Percentiles rank a stretch among this genome's conserved stretches.
Evolutionary conservation across 2,113 vertebrate genomes (phyloP).

Genomic region (Urocolius indicus): DNA sequence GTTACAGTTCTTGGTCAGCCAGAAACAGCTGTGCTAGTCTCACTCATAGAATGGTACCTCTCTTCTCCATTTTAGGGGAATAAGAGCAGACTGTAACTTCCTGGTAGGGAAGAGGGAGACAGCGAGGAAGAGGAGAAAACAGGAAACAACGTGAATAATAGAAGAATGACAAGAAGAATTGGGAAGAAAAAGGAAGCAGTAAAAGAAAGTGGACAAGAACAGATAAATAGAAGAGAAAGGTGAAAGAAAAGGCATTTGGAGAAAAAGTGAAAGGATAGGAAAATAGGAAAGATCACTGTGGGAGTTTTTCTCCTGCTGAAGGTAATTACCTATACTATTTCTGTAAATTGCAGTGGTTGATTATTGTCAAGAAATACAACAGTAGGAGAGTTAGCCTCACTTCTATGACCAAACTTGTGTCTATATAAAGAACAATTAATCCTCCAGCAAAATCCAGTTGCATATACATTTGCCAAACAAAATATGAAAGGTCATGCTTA

Average conservation of each 20-base stretch:
- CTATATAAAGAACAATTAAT: neutral
- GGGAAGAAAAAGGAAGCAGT: neutral
- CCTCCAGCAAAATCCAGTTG: neutral
- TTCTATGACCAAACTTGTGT: neutral
- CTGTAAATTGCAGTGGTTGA: neutral
- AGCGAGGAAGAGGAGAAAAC: neutral
- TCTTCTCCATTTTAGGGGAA: neutral
- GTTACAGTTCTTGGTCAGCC: neutral
- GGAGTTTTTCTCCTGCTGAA: neutral
- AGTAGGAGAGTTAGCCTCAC: neutral
- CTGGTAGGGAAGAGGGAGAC: neutral
- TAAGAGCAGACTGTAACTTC: neutral
- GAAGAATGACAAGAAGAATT: neutral
- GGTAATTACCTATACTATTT: neutral
- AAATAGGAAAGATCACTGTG: neutral
- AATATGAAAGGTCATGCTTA: neutral
- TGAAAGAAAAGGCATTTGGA: neutral
- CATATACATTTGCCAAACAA: constrained; percentile 7
- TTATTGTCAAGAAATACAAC: neutral
- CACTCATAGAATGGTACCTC: neutral
- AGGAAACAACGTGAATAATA: neutral
- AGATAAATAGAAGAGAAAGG: neutral
- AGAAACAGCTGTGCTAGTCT: neutral
- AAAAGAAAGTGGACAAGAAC: neutral
- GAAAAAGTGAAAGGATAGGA: neutral